A percentile compares a stretch with the other conserved stretches of the same genome.
Evolutionary conservation across 2,888 invertebrate species (phyloP).

Genomic region (Harpalus rubripes): DNA sequence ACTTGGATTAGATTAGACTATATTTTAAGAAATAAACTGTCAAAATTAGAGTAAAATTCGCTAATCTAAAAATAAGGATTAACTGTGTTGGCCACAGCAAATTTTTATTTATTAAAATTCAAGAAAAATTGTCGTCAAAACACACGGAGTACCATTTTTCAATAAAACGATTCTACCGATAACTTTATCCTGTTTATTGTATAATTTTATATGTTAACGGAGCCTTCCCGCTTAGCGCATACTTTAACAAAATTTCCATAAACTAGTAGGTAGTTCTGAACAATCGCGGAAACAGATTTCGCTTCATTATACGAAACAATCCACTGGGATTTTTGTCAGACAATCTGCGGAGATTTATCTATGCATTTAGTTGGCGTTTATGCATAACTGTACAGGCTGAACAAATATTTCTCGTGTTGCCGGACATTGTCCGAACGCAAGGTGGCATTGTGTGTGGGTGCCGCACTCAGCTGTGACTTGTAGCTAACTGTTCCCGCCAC

Average conservation of each 20-base stretch:
- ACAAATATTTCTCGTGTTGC: constrained; percentile 61
- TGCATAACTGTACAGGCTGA: constrained; percentile 64
- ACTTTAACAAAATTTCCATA: constrained; percentile 20
- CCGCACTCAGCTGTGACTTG: constrained; percentile 57
- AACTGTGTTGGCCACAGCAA: no score
- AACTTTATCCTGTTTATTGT: background rate
- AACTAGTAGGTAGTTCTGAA: background rate
- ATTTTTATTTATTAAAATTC: no score
- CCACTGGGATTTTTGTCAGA: constrained; percentile 48
- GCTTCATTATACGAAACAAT: constrained; percentile 64
- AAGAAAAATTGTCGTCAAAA: background rate
- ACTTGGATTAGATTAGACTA: no score
- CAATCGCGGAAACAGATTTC: constrained; percentile 51
- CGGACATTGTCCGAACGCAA: constrained; percentile 60
- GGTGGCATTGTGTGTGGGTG: constrained; percentile 65
- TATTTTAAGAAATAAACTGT: no score
- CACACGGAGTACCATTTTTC: background rate
- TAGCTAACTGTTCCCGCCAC: constrained; percentile 43
- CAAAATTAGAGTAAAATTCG: no score
- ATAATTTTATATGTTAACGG: constrained; percentile 4
- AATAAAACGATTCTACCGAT: background rate
- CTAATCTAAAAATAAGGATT: no score
- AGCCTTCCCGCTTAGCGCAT: constrained; percentile 1
- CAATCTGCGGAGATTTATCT: constrained; percentile 63
- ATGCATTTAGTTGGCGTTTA: constrained; percentile 66